A percentile compares a stretch with the other conserved stretches of the same genome.
Evolutionary conservation across 2,888 invertebrate genomes (phyloP).

Genomic region (Prosopocoilus inquinatus): DNA sequence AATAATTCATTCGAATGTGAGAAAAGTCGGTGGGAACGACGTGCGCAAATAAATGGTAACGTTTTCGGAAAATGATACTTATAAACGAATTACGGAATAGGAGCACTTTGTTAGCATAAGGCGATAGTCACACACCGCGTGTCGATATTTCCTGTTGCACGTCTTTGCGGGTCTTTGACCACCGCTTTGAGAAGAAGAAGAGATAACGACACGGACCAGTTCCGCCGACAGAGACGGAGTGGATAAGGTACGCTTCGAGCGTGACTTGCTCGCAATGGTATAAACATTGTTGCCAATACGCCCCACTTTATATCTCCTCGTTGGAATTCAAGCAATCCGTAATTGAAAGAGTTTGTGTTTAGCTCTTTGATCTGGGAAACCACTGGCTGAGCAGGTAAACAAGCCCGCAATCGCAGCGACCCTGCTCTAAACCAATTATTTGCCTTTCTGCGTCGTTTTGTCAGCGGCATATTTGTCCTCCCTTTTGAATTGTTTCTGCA

Average conservation of each 20-base stretch:
- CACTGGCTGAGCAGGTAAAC: no score
- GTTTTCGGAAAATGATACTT: constrained; percentile 32
- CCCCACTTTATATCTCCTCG: constrained; percentile 3
- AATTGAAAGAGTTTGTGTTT: constrained; percentile 1
- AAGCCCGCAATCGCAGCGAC: no score
- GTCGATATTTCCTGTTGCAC: constrained; percentile 43
- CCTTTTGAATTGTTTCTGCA: no score
- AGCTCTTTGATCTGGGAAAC: no score
- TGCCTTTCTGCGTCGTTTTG: no score
- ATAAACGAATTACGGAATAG: constrained; percentile 28
- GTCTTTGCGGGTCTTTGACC: constrained; percentile 44
- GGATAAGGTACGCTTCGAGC: constrained; percentile 4
- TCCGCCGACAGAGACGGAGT: constrained; percentile 3
- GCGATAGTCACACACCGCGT: constrained; percentile 24
- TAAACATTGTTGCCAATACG: constrained; percentile 1
- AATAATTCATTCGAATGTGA: constrained; percentile 22
- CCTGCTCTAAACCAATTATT: no score
- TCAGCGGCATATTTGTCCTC: no score
- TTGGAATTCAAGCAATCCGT: constrained; percentile 4
- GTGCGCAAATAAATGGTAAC: constrained; percentile 8
- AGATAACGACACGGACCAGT: neutral
- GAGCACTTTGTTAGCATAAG: constrained; percentile 14
- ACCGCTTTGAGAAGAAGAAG: constrained; percentile 2
- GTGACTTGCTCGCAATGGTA: constrained; percentile 3
- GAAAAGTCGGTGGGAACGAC: constrained; percentile 28